These are phyloP conservation scores for Dendrocincla fuliginosa DNA, from an alignment of 2,797 vertebrate species.

Conservation along the genomic window DNA sequence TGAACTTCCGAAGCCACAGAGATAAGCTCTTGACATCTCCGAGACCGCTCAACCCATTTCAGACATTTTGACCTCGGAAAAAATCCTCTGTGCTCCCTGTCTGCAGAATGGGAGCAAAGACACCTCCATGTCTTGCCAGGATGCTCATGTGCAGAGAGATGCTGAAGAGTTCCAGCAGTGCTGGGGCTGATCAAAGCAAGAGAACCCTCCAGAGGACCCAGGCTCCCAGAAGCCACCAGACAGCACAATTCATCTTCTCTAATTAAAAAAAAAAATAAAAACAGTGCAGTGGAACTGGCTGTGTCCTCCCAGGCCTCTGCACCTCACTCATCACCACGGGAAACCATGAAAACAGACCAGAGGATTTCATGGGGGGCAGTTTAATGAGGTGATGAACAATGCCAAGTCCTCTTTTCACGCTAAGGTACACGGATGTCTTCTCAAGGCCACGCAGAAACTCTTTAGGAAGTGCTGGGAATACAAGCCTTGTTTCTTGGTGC, in stretches of 20 bases:
- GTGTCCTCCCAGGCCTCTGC: background rate
- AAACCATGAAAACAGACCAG: background rate
- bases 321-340: accelerated
- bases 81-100: background rate
- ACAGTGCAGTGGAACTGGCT: accelerated
- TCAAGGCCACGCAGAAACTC: background rate
- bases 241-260: background rate
- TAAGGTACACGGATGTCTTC: background rate
- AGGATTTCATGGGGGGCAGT: background rate
- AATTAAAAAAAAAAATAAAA: background rate
- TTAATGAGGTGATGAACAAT: background rate
- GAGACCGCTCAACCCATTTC: background rate
- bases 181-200: background rate
- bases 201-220: background rate
- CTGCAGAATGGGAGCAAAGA: background rate
- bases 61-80: background rate
- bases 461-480: background rate
- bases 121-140: background rate
- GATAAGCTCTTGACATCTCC: background rate
- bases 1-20: accelerated
- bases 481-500: conserved; percentile 71
- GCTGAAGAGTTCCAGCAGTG: background rate
- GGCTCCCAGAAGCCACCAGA: background rate
- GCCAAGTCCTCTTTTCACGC: background rate
- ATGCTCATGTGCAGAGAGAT: background rate